phyloP scores from a whole-genome alignment of 2,888 invertebrate genomes.

The Acleris sparsana region DNA sequence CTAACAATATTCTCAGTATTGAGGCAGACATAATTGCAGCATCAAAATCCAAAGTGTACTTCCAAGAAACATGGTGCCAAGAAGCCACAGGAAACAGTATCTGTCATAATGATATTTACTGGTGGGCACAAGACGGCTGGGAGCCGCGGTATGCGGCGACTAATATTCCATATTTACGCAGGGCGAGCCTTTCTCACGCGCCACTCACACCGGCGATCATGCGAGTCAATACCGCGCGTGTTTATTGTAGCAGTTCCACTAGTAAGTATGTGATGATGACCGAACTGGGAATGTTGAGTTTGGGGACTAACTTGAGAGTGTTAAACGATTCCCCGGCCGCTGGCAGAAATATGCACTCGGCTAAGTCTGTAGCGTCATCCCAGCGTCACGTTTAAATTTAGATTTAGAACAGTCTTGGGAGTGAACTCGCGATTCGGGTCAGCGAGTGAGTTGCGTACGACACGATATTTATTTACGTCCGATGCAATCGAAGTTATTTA shows the following conservation, averaged over 20 bases:
- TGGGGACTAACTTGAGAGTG: conserved; percentile 23
- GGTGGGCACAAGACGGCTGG: conserved; percentile 43
- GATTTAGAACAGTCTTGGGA: conserved; percentile 60
- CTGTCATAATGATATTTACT: conserved; percentile 33
- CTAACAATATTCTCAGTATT: background rate
- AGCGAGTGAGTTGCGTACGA: conserved; percentile 51
- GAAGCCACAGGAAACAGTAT: conserved; percentile 30
- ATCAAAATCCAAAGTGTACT: background rate
- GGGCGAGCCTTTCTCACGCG: conserved; percentile 69
- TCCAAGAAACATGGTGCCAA: background rate
- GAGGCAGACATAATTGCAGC: background rate
- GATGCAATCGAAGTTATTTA: conserved; percentile 27
- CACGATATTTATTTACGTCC: conserved; percentile 33
- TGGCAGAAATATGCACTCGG: conserved; percentile 57
- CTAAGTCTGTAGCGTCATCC: conserved; percentile 58
- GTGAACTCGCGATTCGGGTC: conserved; percentile 67
- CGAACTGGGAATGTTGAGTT: conserved; percentile 34
- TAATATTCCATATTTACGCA: conserved; percentile 68
- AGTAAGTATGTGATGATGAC: conserved; percentile 44
- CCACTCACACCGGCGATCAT: conserved; percentile 56
- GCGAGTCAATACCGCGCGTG: conserved; percentile 61
- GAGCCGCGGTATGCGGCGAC: conserved; percentile 46
- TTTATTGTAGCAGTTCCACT: conserved; percentile 66
- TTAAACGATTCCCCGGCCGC: conserved; percentile 12
- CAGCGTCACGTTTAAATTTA: conserved; percentile 66